Conservation (phyloP, 2,888 invertebrate genomes). For the Metacarcinus magister region DNA sequence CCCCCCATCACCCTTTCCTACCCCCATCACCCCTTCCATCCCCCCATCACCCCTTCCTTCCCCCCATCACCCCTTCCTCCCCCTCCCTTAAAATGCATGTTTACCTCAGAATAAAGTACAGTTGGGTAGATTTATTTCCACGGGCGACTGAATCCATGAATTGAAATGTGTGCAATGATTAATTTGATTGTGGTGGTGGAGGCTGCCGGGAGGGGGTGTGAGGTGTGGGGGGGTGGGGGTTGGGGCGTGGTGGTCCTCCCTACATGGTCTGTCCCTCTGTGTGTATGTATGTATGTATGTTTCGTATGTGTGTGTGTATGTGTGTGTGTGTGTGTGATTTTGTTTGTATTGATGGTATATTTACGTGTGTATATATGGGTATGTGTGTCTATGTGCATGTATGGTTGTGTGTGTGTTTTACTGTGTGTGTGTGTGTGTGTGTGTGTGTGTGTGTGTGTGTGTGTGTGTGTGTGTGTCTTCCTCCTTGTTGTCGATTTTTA, state of each 20-base stretch:
- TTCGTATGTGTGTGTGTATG: too few relatives aligned
- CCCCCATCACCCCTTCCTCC: not conserved
- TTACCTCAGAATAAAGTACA: constrained; percentile 27
- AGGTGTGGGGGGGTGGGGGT: not conserved
- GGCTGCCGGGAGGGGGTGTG: not conserved
- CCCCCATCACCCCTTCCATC: not conserved
- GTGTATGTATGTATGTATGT: too few relatives aligned
- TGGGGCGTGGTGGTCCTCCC: not conserved
- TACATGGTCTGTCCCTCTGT: not conserved
- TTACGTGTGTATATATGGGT: not conserved
- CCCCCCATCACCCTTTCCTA: not conserved
- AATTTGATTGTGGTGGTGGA: constrained; percentile 31
- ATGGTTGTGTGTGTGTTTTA: not conserved
- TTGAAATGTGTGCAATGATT: constrained; percentile 54
- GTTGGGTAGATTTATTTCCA: not conserved
- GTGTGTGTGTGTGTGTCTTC: not conserved
- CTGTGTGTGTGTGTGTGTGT: constrained; percentile 26
- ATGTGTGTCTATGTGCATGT: not conserved
- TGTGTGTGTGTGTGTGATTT: too few relatives aligned
- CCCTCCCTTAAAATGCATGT: not conserved
- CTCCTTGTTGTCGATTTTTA: too few relatives aligned
- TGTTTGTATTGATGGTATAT: too few relatives aligned
- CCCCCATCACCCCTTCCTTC: not conserved
- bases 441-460: constrained; percentile 26
- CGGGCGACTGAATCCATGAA: constrained; percentile 9